phyloP scores from a whole-genome alignment of 2,888 invertebrate genomes.

The Camponotus fellah region DNA sequence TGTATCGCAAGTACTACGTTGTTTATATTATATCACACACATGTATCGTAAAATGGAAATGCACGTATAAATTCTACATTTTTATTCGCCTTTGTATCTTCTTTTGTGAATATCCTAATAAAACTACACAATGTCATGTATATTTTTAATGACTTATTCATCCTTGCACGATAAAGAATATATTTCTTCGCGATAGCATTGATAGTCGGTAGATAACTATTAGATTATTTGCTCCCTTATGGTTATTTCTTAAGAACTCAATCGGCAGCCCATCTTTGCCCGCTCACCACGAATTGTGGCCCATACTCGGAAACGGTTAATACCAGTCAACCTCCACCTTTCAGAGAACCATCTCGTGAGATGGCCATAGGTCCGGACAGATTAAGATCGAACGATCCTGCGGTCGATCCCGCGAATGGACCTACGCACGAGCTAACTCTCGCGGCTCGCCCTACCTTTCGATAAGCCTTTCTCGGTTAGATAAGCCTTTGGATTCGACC shows the following conservation, averaged over 20 bases:
- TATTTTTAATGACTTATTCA: neutral
- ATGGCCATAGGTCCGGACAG: conserved; percentile 58
- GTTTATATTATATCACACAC: neutral
- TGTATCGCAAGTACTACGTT: neutral
- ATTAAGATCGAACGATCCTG: conserved; percentile 74
- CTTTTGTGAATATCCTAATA: neutral
- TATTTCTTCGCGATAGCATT: neutral
- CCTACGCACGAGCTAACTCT: conserved; percentile 49
- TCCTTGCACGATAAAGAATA: neutral
- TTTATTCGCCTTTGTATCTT: neutral
- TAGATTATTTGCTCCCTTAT: conserved; percentile 12
- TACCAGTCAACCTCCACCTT: conserved; percentile 54
- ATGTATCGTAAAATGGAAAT: neutral
- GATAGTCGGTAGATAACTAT: neutral
- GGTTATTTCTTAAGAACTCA: conserved; percentile 37
- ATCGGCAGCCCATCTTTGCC: conserved; percentile 39
- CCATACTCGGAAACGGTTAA: conserved; percentile 48
- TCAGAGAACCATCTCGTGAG: conserved; percentile 53
- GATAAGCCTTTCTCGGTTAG: conserved; percentile 76
- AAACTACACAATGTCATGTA: neutral
- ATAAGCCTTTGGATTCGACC: conserved; percentile 80
- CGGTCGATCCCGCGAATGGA: conserved; percentile 67
- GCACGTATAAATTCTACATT: neutral
- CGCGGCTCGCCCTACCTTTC: conserved; percentile 50
- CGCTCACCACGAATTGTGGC: conserved; percentile 39